A percentile compares a stretch with the other conserved stretches of the same genome.
Conservation (phyloP, 1,140 invertebrate species). For the Zaprionus tsacasi region DNA sequence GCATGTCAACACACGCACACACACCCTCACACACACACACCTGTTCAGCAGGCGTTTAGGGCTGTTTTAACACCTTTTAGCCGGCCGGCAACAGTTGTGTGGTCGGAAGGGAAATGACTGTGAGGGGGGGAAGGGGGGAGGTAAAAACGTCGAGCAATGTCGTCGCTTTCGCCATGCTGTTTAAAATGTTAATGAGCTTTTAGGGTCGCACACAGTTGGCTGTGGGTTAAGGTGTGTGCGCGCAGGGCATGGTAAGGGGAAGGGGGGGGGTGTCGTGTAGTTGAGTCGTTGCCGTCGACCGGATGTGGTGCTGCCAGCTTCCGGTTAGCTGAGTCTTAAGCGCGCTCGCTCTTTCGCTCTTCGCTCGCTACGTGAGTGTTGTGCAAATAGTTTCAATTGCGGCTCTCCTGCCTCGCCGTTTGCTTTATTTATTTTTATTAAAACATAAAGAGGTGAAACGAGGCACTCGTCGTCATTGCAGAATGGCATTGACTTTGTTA, state of each 20-base stretch:
- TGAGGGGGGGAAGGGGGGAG: background rate
- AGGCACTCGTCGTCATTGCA: conserved; percentile 35
- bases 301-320: conserved; percentile 77
- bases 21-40: conserved; percentile 25
- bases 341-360: conserved; percentile 19
- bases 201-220: conserved; percentile 55
- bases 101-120: conserved; percentile 11
- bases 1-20: conserved; percentile 70
- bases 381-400: conserved; percentile 83
- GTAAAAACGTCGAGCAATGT: conserved; percentile 41
- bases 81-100: conserved; percentile 15
- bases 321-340: conserved; percentile 78
- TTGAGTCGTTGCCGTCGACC: conserved; percentile 38
- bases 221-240: conserved; percentile 22
- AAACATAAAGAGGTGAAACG: conserved; percentile 74
- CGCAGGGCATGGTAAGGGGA: no score
- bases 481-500: conserved; percentile 80
- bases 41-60: conserved; percentile 56
- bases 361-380: conserved; percentile 73
- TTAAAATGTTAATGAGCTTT: conserved; percentile 83
- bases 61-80: conserved; percentile 78
- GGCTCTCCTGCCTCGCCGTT: conserved; percentile 74
- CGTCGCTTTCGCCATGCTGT: conserved; percentile 75
- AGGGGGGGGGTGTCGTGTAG: conserved; percentile 19
- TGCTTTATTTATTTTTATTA: conserved; percentile 83